These are phyloP conservation scores for Zeus faber DNA, from an alignment of 2,113 vertebrate species.

Conservation along the genomic window DNA sequence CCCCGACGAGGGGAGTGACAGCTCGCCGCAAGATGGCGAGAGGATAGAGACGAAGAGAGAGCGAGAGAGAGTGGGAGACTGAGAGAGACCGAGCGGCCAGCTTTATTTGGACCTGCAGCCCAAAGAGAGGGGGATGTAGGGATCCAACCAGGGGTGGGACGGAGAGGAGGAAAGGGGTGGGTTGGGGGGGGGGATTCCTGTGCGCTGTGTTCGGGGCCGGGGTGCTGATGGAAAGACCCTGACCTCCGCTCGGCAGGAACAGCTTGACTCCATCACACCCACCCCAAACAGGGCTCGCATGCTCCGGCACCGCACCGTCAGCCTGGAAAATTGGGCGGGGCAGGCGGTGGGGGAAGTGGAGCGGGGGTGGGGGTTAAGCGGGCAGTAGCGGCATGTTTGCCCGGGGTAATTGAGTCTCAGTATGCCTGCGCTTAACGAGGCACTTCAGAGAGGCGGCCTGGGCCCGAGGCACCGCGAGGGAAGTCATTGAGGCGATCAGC, in stretches of 20 bases:
- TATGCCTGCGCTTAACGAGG: constrained; percentile 56
- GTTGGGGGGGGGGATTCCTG: constrained; percentile 58
- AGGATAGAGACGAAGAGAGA: background rate
- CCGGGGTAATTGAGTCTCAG: constrained; percentile 50
- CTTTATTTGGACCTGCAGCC: constrained; percentile 72
- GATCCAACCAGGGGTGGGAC: constrained; percentile 34
- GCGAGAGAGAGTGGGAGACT: constrained; percentile 16
- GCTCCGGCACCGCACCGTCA: constrained; percentile 10
- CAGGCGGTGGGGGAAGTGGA: too few relatives aligned
- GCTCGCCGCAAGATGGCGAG: constrained; percentile 59
- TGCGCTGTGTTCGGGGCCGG: constrained; percentile 76
- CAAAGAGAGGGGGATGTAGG: constrained; percentile 38
- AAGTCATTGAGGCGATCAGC: constrained; percentile 57
- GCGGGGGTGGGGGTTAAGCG: too few relatives aligned
- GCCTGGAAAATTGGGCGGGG: too few relatives aligned
- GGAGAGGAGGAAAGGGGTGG: constrained; percentile 21
- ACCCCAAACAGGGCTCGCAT: constrained; percentile 61
- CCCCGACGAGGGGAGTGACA: constrained; percentile 70
- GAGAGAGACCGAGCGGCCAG: constrained; percentile 54
- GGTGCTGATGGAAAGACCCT: constrained; percentile 80
- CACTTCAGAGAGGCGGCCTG: constrained; percentile 56
- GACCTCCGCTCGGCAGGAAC: constrained; percentile 74
- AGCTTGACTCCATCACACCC: constrained; percentile 73
- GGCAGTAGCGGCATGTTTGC: constrained; percentile 35
- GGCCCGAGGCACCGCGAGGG: constrained; percentile 45